These are phyloP conservation scores for Xenentodon cancila DNA, from an alignment of 2,797 vertebrate species.

Conservation along the genomic window DNA sequence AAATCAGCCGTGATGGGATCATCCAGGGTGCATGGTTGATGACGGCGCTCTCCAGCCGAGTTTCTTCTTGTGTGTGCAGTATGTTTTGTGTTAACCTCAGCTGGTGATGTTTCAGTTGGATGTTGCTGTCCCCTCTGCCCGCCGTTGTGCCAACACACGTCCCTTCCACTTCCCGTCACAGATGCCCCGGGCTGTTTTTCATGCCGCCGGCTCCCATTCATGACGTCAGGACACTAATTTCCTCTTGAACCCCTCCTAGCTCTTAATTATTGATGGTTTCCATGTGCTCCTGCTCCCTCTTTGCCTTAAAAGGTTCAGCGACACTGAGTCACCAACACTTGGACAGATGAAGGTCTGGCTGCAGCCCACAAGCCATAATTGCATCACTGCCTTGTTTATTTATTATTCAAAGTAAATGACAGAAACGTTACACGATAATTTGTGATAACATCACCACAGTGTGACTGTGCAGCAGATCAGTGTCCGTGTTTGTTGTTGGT, in stretches of 20 bases:
- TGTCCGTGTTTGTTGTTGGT: not conserved
- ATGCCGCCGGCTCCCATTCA: conserved; percentile 27
- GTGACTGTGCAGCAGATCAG: no score
- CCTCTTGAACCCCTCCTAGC: not conserved
- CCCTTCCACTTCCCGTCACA: not conserved
- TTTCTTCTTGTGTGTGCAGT: no score
- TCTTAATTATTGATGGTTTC: conserved; percentile 73
- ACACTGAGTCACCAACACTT: conserved; percentile 1
- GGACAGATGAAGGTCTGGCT: conserved; percentile 11
- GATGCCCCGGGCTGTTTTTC: conserved; percentile 46
- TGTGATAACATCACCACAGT: no score
- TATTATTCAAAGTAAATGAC: not conserved
- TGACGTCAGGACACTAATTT: conserved; percentile 57
- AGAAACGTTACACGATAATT: no score
- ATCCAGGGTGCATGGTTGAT: no score
- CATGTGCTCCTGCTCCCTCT: conserved; percentile 26
- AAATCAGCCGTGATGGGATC: no score
- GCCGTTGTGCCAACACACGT: conserved; percentile 47
- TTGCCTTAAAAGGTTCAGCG: not conserved
- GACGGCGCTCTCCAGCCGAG: no score
- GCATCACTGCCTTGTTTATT: not conserved
- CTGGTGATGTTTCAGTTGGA: conserved; percentile 71
- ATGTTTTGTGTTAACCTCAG: not conserved
- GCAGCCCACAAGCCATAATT: not conserved
- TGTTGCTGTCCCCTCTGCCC: conserved; percentile 53